A percentile compares a stretch with the other conserved stretches of the same genome.
Conservation (phyloP, 2,113 vertebrate species). For the Megalops atlanticus region DNA sequence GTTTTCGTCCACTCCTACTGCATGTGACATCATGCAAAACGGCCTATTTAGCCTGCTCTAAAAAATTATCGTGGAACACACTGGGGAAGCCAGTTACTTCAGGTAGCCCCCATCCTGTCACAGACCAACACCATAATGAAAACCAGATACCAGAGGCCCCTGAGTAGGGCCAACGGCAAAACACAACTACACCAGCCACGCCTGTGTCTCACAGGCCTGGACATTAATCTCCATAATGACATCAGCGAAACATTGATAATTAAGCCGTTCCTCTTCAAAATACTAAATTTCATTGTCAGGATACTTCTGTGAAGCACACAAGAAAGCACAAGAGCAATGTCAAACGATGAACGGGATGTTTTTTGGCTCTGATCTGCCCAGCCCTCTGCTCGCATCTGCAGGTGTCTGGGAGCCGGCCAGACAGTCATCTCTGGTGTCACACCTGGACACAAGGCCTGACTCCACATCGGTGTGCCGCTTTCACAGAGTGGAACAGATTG, state of each 20-base stretch:
- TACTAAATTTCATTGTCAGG: neutral
- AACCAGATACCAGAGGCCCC: neutral
- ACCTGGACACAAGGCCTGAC: slow-evolving; percentile 62
- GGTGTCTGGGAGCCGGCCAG: slow-evolving; percentile 49
- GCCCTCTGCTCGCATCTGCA: slow-evolving; percentile 42
- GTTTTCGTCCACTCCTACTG: neutral
- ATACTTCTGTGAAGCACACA: neutral
- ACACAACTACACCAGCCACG: neutral
- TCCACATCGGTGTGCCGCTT: neutral
- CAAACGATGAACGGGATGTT: neutral
- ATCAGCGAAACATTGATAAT: too few species aligned
- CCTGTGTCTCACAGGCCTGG: too few species aligned
- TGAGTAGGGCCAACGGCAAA: neutral
- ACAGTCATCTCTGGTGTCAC: slow-evolving; percentile 54
- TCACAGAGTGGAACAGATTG: neutral
- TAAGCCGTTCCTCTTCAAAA: too few species aligned
- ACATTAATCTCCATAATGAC: too few species aligned
- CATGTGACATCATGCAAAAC: neutral
- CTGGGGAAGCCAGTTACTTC: too few species aligned
- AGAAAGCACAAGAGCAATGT: neutral
- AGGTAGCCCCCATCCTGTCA: too few species aligned
- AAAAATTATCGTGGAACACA: neutral
- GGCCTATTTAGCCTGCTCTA: neutral
- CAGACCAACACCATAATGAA: neutral
- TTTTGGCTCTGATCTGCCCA: slow-evolving; percentile 49